Evolutionary conservation across 2,888 invertebrate species (phyloP), one percentile per base, ranked within the genome.

Genomic region (Napeogenes inachia): DNA sequence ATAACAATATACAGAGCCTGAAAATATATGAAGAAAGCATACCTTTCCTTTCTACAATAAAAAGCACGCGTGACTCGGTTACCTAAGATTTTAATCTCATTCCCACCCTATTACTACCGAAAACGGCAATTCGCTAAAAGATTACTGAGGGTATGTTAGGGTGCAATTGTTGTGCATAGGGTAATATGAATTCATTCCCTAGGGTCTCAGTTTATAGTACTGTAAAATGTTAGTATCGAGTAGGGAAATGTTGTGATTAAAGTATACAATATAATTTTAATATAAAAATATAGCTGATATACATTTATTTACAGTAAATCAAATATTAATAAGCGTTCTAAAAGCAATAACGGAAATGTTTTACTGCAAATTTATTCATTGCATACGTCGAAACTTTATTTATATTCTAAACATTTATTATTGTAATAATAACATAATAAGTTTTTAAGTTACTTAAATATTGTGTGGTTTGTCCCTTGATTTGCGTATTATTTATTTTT

Each of bases 151-250:
- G 65, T 45, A 53, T 45, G 55, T 38, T 63, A 54, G 30, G 59
- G 56, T 61, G 62, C 61, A 64, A 66, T 65, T 75, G 74, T 75
- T 70, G 70, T 69, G 71, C 70, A 61, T 35, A 60, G 67, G 68
- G 66, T 60, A 60, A 67, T 70, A 75, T 73, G 73, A 74, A 73
- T 61, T 68, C 70, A 65, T 73, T 71, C 76, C 45, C 50, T 66
- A 71, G 71, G 69, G 66, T 61, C 62, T 62, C 59, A 59, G 64
- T 62, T 65, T 50, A 30, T 30, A 2, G 21, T 50, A 50, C 30
- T 50, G 30, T 30, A 30, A 50, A 50, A n/a, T 50, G 21, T 50
- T 50, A 8, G 21, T 50, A 50, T 63, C 66, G 70, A 60, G 50
- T 54, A 63, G 56, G 68, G 45, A n/a, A 56, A 42, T 54, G 35